Conservation (phyloP, 2,888 invertebrate genomes). For the Torymus texanus region DNA sequence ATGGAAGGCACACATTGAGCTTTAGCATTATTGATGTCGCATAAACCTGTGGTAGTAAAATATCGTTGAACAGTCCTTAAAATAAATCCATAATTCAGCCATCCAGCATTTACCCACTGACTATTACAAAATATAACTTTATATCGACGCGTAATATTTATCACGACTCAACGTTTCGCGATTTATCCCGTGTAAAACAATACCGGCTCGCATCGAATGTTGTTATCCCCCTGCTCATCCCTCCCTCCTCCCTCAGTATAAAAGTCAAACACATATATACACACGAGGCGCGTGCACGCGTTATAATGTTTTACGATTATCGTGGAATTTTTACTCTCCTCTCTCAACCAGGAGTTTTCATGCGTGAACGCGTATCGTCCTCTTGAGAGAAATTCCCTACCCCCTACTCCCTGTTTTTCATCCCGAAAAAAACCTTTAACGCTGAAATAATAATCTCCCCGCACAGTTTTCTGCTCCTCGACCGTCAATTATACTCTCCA, state of each 20-base stretch:
- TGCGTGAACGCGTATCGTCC: not conserved
- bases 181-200: constrained; percentile 13
- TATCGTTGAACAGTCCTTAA: too few species aligned
- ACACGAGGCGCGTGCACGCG: not conserved
- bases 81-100: too few species aligned
- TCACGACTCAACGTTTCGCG: not conserved
- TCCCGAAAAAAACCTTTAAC: not conserved
- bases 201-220: not conserved
- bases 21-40: too few species aligned
- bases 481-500: not conserved
- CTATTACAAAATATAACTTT: too few species aligned
- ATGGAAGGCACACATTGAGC: too few species aligned
- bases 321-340: constrained; percentile 16
- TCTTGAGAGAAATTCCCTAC: too few species aligned
- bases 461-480: not conserved
- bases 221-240: not conserved
- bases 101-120: too few species aligned
- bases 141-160: too few species aligned
- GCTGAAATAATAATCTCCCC: not conserved
- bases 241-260: not conserved
- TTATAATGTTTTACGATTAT: constrained; percentile 38
- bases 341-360: too few species aligned
- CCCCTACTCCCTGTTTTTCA: too few species aligned
- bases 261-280: constrained; percentile 9
- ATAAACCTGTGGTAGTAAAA: too few species aligned